phyloP scores from a whole-genome alignment of 2,888 invertebrate species.

The Dorcus parallelipipedus region DNA sequence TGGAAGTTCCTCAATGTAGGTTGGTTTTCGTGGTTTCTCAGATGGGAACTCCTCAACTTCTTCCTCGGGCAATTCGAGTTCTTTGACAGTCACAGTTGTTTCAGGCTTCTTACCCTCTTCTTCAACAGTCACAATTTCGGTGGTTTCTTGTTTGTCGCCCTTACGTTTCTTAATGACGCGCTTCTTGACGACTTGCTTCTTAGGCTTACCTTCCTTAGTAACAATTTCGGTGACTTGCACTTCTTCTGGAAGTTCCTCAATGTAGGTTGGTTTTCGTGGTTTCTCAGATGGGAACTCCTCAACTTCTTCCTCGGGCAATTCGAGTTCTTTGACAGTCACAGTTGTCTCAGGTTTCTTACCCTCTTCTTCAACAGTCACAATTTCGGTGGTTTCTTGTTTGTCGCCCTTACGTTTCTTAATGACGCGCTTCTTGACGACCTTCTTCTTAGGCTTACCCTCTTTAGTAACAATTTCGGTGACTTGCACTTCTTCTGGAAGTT shows the following conservation, averaged over 20 bases:
- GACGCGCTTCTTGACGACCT: constrained; percentile 36
- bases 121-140: constrained; percentile 26
- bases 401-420: constrained; percentile 39
- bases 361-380: constrained; percentile 35
- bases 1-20: constrained; percentile 33
- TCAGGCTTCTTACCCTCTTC: constrained; percentile 19
- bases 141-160: constrained; percentile 23
- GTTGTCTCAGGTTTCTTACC: constrained; percentile 46
- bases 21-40: constrained; percentile 10
- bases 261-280: neutral
- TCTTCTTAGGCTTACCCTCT: constrained; percentile 32
- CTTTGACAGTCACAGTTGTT: constrained; percentile 6
- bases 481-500: constrained; percentile 34
- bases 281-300: constrained; percentile 19
- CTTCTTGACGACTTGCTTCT: constrained; percentile 21
- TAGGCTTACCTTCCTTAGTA: constrained; percentile 21
- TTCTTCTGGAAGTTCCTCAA: constrained; percentile 36
- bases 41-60: constrained; percentile 1
- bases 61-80: constrained; percentile 14
- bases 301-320: constrained; percentile 44
- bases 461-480: constrained; percentile 28
- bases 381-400: constrained; percentile 38
- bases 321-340: constrained; percentile 44
- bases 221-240: constrained; percentile 39
- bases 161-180: constrained; percentile 23